A percentile compares a stretch with the other conserved stretches of the same genome.
phyloP scores from a whole-genome alignment of 2,113 vertebrate species.

The Pelmatolapia mariae region DNA sequence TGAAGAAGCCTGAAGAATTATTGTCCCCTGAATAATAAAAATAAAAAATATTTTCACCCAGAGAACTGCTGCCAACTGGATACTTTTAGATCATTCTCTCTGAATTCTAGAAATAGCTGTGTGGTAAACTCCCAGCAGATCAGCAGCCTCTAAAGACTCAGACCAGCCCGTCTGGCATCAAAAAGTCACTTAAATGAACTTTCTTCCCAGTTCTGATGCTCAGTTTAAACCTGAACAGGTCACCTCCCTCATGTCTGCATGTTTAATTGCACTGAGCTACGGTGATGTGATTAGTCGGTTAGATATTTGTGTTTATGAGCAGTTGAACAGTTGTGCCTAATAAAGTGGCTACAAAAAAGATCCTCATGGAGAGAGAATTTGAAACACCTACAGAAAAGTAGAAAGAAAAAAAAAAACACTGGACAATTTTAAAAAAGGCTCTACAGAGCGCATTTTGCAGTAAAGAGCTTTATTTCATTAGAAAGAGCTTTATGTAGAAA shows the following conservation, averaged over 20 bases:
- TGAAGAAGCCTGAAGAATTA: background rate
- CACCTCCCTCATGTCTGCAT: background rate
- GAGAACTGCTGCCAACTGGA: background rate
- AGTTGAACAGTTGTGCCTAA: background rate
- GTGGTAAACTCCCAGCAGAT: background rate
- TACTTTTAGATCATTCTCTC: background rate
- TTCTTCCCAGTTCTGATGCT: background rate
- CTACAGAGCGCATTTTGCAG: background rate
- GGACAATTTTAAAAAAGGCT: background rate
- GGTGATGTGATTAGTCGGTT: fast-evolving
- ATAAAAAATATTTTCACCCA: background rate
- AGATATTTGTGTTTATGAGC: background rate
- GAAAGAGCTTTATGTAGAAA: conserved; percentile 51
- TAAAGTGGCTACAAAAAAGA: background rate
- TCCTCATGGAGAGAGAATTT: background rate
- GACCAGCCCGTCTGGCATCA: fast-evolving
- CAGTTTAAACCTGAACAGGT: background rate
- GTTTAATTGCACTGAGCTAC: background rate
- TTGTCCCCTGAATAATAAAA: background rate
- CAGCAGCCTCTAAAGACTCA: background rate
- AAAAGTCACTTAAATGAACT: background rate
- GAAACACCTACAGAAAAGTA: background rate
- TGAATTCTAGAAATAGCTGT: background rate
- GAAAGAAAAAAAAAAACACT: fast-evolving
- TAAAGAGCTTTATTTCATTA: conserved; percentile 40